Conservation (phyloP, 2,888 invertebrate genomes). For the Epinotia ramella region DNA sequence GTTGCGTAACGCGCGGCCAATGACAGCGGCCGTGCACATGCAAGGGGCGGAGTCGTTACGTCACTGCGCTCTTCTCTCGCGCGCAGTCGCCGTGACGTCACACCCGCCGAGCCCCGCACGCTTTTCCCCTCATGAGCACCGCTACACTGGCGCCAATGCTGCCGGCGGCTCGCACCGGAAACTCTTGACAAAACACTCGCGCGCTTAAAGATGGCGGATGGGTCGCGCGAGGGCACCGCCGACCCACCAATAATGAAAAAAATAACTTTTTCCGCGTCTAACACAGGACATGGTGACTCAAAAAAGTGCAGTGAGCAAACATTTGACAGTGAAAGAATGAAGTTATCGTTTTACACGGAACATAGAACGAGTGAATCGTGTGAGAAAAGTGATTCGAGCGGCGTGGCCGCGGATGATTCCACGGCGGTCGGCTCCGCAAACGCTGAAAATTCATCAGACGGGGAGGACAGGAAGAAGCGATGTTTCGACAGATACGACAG, state of each 20-base stretch:
- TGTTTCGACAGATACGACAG: constrained; percentile 97
- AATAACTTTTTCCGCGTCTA: constrained; percentile 83
- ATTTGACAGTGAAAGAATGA: constrained; percentile 72
- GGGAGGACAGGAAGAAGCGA: constrained; percentile 91
- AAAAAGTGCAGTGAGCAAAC: constrained; percentile 83
- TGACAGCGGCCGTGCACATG: constrained; percentile 81
- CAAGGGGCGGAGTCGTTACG: constrained; percentile 84
- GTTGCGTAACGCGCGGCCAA: constrained; percentile 84
- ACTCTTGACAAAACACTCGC: constrained; percentile 85
- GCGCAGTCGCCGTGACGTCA: constrained; percentile 85
- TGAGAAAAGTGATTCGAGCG: constrained; percentile 83
- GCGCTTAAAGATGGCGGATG: constrained; percentile 94
- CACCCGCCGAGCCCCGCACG: constrained; percentile 56
- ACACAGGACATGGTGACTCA: constrained; percentile 80
- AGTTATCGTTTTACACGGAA: constrained; percentile 81
- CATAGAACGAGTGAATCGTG: constrained; percentile 82
- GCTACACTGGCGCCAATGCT: constrained; percentile 73
- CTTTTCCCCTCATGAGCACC: constrained; percentile 65
- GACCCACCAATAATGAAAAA: constrained; percentile 85
- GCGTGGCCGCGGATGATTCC: constrained; percentile 75
- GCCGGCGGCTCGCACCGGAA: constrained; percentile 67
- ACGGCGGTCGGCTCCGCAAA: constrained; percentile 67
- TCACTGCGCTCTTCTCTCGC: constrained; percentile 78
- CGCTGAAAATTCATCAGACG: constrained; percentile 74
- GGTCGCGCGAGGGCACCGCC: constrained; percentile 88